phyloP scores from a whole-genome alignment of 2,797 vertebrate species.

The Choloepus didactylus region DNA sequence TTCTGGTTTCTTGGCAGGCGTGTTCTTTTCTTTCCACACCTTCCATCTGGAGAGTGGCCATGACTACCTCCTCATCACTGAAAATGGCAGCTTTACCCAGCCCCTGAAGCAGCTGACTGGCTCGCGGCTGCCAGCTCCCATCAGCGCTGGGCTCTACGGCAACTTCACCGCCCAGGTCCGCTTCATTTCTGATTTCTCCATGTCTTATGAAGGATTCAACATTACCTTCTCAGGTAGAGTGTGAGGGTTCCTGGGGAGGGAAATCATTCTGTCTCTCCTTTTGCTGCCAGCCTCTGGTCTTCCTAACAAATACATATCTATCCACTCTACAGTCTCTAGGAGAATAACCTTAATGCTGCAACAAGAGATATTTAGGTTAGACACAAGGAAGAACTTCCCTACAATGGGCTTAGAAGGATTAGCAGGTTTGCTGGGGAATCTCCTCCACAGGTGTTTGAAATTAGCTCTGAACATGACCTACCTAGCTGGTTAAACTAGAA shows the following conservation, averaged over 20 bases:
- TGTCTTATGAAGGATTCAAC: conserved; percentile 99
- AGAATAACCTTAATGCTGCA: neutral
- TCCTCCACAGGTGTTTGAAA: neutral
- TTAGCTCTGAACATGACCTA: neutral
- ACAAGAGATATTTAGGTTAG: neutral
- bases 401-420: neutral
- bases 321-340: neutral
- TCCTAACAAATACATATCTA: neutral
- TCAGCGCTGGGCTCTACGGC: conserved; percentile 97
- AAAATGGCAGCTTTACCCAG: conserved; percentile 96
- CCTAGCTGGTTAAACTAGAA: neutral
- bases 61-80: conserved; percentile 96
- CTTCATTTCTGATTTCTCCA: conserved; percentile 98
- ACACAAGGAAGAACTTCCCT: neutral
- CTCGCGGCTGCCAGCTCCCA: conserved; percentile 93
- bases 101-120: conserved; percentile 96
- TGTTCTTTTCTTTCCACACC: conserved; percentile 98
- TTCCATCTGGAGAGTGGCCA: conserved; percentile 98
- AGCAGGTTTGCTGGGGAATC: neutral
- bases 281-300: neutral
- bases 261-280: neutral
- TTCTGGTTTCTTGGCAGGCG: conserved; percentile 89
- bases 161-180: conserved; percentile 99
- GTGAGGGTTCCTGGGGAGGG: neutral
- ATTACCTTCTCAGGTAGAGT: conserved; percentile 97